Base-by-base conservation (phyloP, 1,140 invertebrate species). In the Samia ricini region DNA sequence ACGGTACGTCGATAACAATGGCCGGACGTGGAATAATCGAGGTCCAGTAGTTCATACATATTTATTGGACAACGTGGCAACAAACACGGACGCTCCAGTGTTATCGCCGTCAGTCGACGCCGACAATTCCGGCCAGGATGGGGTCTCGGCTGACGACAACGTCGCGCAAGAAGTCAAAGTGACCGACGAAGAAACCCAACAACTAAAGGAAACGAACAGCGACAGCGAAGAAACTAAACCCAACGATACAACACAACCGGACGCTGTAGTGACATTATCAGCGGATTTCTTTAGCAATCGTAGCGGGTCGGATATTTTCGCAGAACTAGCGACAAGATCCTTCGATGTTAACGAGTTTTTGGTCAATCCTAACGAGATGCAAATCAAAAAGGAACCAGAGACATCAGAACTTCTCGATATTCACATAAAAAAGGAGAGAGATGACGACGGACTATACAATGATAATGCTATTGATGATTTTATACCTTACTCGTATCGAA, bases 401-500 rank as follows among this genome's bases (percentile, higher is more conserved):
- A 71, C 77, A 2, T 63, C 61, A 0, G 73, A 83, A 52, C 12
- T 82, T 1, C 42, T 78, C 12, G 70, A 79, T 5, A 72, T 82
- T 0, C 66, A 60, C 5, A 70, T 88, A 0, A 86, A 86, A 56
- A 81, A 79, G 20, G 77, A 88, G 48, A 63, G 61, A 20, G 74
- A 80, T 12, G 63, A 64, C 6, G 83, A 85, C 8, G 77, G 82
- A 52, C 55, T 86, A 19, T 83, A 83, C 61, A 85, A 78, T 50
- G 88, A 91, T 42, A 90, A 90, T 56, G 90, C 89, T 0, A 86
- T 90, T 36, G 88, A 91, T 36, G 88, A 91, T 48, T 90, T 80
- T 42, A 81, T 90, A 12, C 84, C 88, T 0, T 90, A 89, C 29
- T 90, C 69, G 68, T 78, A 2, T 71, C 75, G n/a, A 85, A 83